Conservation (phyloP, 1,140 invertebrate genomes). For the Bombus difficillimus region DNA sequence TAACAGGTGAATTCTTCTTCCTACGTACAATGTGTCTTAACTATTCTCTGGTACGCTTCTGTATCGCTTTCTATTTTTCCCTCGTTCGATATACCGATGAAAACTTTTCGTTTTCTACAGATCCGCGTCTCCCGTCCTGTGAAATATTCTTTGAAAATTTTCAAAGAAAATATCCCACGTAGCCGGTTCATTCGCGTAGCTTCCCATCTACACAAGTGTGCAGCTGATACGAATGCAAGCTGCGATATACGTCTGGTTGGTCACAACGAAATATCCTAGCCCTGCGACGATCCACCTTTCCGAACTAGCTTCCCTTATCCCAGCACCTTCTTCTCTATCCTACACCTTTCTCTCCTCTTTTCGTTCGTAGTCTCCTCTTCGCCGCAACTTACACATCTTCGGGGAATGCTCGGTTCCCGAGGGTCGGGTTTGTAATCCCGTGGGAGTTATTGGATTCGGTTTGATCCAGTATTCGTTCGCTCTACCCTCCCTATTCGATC, state of each 20-base stretch:
- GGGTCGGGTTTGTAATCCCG: conserved; percentile 75
- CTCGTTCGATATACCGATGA: too few relatives aligned
- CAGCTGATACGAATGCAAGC: conserved; percentile 52
- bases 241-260: conserved; percentile 29
- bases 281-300: conserved; percentile 35
- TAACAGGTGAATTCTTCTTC: too few relatives aligned
- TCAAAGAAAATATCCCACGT: neutral
- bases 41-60: neutral
- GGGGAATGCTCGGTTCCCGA: conserved; percentile 64
- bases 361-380: neutral
- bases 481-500: neutral
- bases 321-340: conserved; percentile 1
- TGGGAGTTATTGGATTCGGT: conserved; percentile 79
- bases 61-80: too few relatives aligned
- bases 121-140: too few relatives aligned
- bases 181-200: neutral
- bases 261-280: conserved; percentile 53
- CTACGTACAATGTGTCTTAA: neutral
- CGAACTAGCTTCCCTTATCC: conserved; percentile 21
- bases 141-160: conserved; percentile 16
- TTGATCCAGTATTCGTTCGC: conserved; percentile 74
- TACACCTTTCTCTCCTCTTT: neutral
- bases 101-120: neutral
- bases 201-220: neutral
- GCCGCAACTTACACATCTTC: conserved; percentile 45